Conservation (phyloP, 2,797 vertebrate genomes). For the Brachymystax lenok region DNA sequence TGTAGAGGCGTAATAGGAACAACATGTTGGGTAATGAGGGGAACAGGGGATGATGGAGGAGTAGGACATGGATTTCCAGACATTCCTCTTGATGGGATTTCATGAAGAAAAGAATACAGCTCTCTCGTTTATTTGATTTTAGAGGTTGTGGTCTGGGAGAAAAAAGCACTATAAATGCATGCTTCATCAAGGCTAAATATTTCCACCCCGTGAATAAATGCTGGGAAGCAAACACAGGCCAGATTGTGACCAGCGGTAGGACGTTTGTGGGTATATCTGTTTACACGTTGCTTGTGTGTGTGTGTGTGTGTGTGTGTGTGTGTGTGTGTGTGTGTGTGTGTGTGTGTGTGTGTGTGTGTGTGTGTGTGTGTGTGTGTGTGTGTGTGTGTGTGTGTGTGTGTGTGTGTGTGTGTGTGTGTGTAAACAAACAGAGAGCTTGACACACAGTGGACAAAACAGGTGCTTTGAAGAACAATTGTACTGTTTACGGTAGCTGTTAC, state of each 20-base stretch:
- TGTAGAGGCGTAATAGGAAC: constrained; percentile 73
- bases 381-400: constrained; percentile 13
- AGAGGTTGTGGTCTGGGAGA: constrained; percentile 65
- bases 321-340: constrained; percentile 35
- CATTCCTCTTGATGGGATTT: constrained; percentile 74
- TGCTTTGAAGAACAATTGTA: constrained; percentile 65
- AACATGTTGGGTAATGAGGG: constrained; percentile 74
- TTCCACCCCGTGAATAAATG: constrained; percentile 74
- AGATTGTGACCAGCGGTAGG: constrained; percentile 70
- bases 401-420: neutral
- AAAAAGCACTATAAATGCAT: constrained; percentile 72
- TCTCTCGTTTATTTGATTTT: constrained; percentile 77
- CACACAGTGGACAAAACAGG: constrained; percentile 68
- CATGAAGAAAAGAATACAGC: constrained; percentile 67
- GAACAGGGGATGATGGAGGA: constrained; percentile 59
- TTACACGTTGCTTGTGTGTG: constrained; percentile 52
- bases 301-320: constrained; percentile 21
- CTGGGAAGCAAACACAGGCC: constrained; percentile 73
- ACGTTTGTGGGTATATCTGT: constrained; percentile 74
- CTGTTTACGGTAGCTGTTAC: constrained; percentile 58
- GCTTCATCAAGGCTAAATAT: constrained; percentile 77
- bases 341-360: constrained; percentile 28
- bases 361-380: constrained; percentile 22
- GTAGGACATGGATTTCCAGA: constrained; percentile 70
- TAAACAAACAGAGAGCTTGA: constrained; percentile 64